These are phyloP conservation scores for Centropyge bicolor DNA, from an alignment of 2,797 vertebrate genomes.

Conservation along the genomic window DNA sequence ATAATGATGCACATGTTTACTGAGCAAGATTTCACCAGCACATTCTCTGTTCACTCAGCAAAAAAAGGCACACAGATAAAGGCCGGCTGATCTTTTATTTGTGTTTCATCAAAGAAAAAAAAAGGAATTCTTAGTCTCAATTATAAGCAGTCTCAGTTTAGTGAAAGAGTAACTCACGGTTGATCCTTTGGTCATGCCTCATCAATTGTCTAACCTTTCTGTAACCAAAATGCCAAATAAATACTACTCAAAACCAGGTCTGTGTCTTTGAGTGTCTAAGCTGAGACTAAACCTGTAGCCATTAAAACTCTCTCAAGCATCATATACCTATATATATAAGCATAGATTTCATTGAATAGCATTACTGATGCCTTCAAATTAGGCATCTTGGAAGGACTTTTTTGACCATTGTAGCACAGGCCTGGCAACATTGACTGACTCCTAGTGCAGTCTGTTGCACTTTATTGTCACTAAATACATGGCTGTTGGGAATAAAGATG, in stretches of 20 bases:
- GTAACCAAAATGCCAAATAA: not conserved
- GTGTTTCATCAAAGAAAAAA: constrained; percentile 35
- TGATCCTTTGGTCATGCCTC: constrained; percentile 15
- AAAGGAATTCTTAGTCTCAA: constrained; percentile 16
- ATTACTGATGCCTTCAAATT: not conserved
- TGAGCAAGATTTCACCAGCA: constrained; percentile 82
- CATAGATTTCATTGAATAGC: not conserved
- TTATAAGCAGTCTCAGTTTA: constrained; percentile 33
- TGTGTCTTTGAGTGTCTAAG: not conserved
- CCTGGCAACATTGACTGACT: not conserved
- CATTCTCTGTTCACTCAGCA: constrained; percentile 78
- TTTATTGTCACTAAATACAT: constrained; percentile 8
- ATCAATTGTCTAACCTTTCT: constrained; percentile 10
- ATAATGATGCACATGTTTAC: constrained; percentile 90
- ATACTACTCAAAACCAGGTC: not conserved
- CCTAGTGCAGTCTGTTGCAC: not conserved
- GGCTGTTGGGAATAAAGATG: constrained; percentile 32
- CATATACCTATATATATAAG: not conserved
- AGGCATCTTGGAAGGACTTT: not conserved
- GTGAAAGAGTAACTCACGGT: constrained; percentile 46
- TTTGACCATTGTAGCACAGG: not conserved
- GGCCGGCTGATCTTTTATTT: constrained; percentile 62
- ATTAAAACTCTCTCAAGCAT: not conserved
- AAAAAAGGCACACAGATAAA: constrained; percentile 77
- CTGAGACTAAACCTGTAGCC: not conserved